Evolutionary conservation across 1,140 invertebrate genomes (phyloP).

Genomic region (Forficula auricularia): DNA sequence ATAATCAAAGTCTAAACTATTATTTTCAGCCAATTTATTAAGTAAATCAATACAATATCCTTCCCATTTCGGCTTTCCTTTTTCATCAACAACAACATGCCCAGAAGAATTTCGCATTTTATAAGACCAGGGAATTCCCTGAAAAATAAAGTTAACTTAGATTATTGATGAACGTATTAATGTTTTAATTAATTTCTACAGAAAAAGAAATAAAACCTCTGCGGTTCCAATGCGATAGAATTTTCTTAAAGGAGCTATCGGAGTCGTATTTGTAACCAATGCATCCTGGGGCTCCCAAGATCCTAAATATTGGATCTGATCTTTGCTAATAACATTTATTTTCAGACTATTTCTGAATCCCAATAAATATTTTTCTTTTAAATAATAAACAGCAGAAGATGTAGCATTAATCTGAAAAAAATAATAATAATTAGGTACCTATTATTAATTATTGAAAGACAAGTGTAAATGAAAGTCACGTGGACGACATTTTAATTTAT

Average conservation of each 20-base stretch:
- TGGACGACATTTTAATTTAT: too few relatives aligned
- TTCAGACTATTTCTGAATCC: background rate
- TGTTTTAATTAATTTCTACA: too few relatives aligned
- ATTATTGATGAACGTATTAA: too few relatives aligned
- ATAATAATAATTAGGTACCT: too few relatives aligned
- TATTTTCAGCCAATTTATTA: slow-evolving; percentile 42
- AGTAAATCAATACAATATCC: slow-evolving; percentile 90
- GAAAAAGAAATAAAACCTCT: too few relatives aligned
- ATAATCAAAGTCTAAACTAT: slow-evolving; percentile 65
- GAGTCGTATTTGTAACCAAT: too few relatives aligned
- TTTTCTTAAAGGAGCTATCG: slow-evolving; percentile 36
- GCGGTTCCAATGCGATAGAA: slow-evolving; percentile 56
- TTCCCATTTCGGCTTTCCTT: slow-evolving; percentile 41
- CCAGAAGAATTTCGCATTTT: slow-evolving; percentile 36
- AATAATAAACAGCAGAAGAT: too few relatives aligned
- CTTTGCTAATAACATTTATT: background rate
- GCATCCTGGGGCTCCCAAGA: too few relatives aligned
- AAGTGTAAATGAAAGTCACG: too few relatives aligned
- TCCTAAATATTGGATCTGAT: background rate
- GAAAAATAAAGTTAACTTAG: slow-evolving; percentile 9
- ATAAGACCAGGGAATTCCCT: slow-evolving; percentile 59
- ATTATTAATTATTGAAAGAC: too few relatives aligned
- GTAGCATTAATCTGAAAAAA: too few relatives aligned
- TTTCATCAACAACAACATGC: slow-evolving; percentile 27
- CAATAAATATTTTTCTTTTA: background rate